Evolutionary conservation across 1,140 invertebrate species (phyloP).

Genomic region (Brachionus manjavacas): DNA sequence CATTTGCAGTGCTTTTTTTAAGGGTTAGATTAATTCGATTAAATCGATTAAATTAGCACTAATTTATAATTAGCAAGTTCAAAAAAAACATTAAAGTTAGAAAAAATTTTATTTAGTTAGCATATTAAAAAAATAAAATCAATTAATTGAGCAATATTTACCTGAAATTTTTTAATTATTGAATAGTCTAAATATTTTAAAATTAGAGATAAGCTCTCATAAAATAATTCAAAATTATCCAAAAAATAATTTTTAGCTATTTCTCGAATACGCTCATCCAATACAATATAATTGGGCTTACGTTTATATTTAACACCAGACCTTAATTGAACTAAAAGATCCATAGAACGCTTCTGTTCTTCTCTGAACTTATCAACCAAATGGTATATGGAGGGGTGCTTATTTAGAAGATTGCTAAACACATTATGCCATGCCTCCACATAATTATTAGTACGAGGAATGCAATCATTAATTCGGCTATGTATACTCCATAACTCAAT

Average conservation of each 20-base stretch:
- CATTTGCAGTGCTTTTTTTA: too few species aligned
- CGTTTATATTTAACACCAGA: not conserved
- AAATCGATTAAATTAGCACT: too few species aligned
- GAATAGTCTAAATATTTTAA: not conserved
- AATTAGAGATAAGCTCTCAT: too few species aligned
- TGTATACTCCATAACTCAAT: constrained; percentile 2
- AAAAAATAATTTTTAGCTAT: not conserved
- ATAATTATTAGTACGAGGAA: not conserved
- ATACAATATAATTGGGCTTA: not conserved
- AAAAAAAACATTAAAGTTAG: not conserved
- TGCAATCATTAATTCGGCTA: not conserved
- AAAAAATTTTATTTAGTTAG: not conserved
- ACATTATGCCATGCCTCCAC: not conserved
- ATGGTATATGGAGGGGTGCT: not conserved
- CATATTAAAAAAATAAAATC: not conserved
- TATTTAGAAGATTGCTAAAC: not conserved
- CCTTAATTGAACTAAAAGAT: not conserved
- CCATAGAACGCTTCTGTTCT: not conserved
- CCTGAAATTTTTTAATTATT: not conserved
- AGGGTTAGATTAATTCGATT: not conserved
- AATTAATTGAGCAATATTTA: too few species aligned
- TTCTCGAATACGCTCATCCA: not conserved
- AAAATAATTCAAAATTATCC: not conserved
- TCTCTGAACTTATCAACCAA: not conserved
- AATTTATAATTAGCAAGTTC: too few species aligned